Base-by-base conservation (phyloP, 2,888 invertebrate species). In the Cinara cedri region DNA sequence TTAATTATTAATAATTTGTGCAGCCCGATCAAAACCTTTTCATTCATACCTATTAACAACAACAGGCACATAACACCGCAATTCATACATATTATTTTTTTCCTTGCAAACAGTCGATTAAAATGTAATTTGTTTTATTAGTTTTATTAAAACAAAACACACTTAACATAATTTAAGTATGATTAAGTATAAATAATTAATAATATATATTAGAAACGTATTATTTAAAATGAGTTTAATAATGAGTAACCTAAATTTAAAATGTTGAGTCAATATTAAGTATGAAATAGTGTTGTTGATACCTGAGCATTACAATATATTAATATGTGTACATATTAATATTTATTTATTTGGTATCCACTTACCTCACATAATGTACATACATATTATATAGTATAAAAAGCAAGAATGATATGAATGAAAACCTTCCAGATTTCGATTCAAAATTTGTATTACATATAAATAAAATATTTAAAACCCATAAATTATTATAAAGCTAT, bases 281-380 rank as follows among this genome's bases (percentile, higher is more conserved):
- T 21, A 65, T 75, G 24, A 71, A 11, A 42, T 44, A 34, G 19
- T 34, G 3, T 21, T 54, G 13, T 54, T n/a, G 42, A 75, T 65
- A 54, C 54, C 54, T 63, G 21, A 54, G 63, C 74, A 65, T 75
- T 63, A 63, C n/a, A 60, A 60, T 49, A 49, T 8, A 42, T 74
- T 63, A 63, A 24, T 51, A 16, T 49, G 49, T 34, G 6, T 34
- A 34, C 34, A 34, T 34, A 34, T 34, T 34, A 24, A 21, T 49
- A 62, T 26, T 19, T 16, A 55, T 66, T 19, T 16, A 55, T 66
- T 19, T 26, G 16, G 49, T n/a, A 42, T 49, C 10, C 60, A 78
- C 70, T 70, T 68, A 68, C 68, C 68, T 68, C 68, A 68, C 57
- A 34, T 57, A 49, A 11, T 46, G 65, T 44, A 26, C 44, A 54